Percentiles rank a stretch among this genome's conserved stretches.
phyloP scores from a whole-genome alignment of 2,113 vertebrate species.

The Gallinago paraguaiae region DNA sequence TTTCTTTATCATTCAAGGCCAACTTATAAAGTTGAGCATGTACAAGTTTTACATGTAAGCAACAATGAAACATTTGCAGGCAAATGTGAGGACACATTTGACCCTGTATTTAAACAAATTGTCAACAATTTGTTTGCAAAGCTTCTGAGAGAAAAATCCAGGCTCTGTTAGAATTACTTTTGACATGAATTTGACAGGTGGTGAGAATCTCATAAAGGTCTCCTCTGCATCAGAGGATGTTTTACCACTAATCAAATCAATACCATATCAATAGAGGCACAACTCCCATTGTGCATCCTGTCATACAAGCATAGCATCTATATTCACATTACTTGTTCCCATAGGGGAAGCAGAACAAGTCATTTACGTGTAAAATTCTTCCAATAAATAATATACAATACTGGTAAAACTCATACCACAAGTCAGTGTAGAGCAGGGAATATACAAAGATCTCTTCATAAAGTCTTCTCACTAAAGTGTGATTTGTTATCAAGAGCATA shows the following conservation, averaged over 20 bases:
- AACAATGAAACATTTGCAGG: conserved; percentile 6
- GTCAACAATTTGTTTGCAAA: conserved; percentile 2
- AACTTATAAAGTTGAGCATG: conserved; percentile 35
- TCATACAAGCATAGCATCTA: background rate
- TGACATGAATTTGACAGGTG: background rate
- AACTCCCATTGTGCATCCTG: background rate
- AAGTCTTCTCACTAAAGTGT: background rate
- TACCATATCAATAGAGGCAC: background rate
- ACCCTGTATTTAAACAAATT: background rate
- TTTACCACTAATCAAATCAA: background rate
- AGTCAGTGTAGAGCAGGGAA: background rate
- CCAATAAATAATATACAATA: background rate
- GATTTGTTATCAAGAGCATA: background rate
- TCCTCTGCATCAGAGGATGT: background rate
- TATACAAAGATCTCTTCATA: background rate
- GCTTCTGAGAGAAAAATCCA: background rate
- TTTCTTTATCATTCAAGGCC: background rate
- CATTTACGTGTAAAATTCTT: background rate
- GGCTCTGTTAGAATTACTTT: background rate
- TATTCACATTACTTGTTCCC: background rate
- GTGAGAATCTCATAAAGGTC: background rate
- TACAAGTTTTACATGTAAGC: background rate
- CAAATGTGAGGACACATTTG: background rate
- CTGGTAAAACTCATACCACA: background rate
- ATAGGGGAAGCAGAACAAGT: background rate